A percentile compares a stretch with the other conserved stretches of the same genome.
Conservation (phyloP, 1,140 invertebrate species). For the Cryptotermes secundus region DNA sequence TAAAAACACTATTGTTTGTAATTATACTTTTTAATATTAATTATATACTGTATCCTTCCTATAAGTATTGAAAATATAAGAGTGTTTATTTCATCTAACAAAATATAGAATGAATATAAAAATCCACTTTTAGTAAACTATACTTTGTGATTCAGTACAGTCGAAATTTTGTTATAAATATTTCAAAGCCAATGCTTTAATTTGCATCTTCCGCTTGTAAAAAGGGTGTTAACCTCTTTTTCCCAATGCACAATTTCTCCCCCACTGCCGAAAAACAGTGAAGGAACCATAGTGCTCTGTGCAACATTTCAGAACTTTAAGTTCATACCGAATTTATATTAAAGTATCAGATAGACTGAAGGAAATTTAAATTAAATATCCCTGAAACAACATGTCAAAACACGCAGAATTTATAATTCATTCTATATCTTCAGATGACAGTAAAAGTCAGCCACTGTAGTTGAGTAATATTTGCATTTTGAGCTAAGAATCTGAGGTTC, state of each 20-base stretch:
- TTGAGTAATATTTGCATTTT: not conserved
- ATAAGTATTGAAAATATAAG: not conserved
- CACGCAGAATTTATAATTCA: not conserved
- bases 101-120: constrained; percentile 4
- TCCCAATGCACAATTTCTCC: too few relatives aligned
- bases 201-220: too few relatives aligned
- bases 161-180: too few relatives aligned
- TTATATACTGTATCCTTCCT: constrained; percentile 5
- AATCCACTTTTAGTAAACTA: not conserved
- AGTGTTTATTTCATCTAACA: not conserved
- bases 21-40: constrained; percentile 13
- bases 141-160: too few relatives aligned
- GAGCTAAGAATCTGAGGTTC: too few relatives aligned
- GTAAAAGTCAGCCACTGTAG: not conserved
- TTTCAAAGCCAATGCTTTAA: too few relatives aligned
- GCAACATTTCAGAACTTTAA: not conserved
- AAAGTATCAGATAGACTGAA: not conserved
- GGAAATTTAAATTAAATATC: not conserved
- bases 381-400: not conserved
- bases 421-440: not conserved
- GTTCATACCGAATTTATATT: not conserved
- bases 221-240: too few relatives aligned
- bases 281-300: too few relatives aligned
- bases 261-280: too few relatives aligned
- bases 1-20: constrained; percentile 30